Conservation (phyloP, 2,113 vertebrate species). For the Myrmecophaga tridactyla region DNA sequence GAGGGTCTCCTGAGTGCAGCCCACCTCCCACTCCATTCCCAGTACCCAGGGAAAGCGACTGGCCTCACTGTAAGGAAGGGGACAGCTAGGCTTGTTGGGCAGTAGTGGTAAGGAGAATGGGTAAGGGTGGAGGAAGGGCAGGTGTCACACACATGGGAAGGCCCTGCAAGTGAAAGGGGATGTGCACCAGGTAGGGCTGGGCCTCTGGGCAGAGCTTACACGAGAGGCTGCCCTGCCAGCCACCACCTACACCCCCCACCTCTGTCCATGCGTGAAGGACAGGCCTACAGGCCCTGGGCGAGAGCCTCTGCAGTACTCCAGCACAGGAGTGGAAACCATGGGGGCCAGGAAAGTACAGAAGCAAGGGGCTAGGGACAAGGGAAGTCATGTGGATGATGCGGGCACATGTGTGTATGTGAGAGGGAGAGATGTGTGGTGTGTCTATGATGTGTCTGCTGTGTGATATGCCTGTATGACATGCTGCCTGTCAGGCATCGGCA, state of each 20-base stretch:
- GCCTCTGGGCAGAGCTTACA: not conserved
- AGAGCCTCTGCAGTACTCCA: not conserved
- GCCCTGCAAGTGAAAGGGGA: not conserved
- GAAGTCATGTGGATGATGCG: not conserved
- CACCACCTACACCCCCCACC: not conserved
- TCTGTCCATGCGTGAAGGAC: not conserved
- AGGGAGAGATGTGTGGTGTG: too few species aligned
- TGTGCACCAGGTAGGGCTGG: not conserved
- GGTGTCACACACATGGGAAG: not conserved
- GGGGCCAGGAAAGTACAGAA: not conserved
- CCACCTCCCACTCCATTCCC: not conserved
- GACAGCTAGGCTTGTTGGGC: not conserved
- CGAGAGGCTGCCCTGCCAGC: not conserved
- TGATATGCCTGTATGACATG: not conserved
- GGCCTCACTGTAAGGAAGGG: not conserved
- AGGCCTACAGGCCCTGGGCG: not conserved
- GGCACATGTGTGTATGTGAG: too few species aligned
- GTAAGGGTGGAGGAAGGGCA: not conserved
- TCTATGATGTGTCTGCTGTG: not conserved
- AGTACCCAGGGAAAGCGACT: not conserved
- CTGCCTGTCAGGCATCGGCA: not conserved
- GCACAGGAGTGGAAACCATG: not conserved
- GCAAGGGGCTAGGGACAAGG: too few species aligned
- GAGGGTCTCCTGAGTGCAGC: not conserved
- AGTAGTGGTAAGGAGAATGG: not conserved